Evolutionary conservation across 2,113 vertebrate species (phyloP).

Genomic region (Pheucticus melanocephalus): DNA sequence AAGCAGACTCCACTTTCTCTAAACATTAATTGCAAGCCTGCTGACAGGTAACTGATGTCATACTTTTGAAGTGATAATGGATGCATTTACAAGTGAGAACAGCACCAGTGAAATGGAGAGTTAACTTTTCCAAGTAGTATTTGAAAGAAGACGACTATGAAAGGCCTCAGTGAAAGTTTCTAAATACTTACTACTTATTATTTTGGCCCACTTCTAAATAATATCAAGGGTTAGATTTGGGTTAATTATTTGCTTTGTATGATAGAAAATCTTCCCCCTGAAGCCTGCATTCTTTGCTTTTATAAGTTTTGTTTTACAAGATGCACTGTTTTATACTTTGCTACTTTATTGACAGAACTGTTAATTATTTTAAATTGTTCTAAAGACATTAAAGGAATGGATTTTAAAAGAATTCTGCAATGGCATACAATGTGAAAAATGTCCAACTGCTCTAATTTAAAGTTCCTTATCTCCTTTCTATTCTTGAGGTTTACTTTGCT

Average conservation of each 20-base stretch:
- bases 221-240: rapidly evolving
- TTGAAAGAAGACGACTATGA: neutral
- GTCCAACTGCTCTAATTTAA: neutral
- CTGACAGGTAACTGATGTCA: constrained; percentile 33
- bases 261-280: neutral
- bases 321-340: neutral
- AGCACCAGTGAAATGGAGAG: neutral
- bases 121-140: neutral
- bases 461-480: neutral
- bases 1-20: neutral
- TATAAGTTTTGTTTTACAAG: neutral
- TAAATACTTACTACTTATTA: neutral
- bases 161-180: neutral
- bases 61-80: constrained; percentile 16
- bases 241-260: neutral
- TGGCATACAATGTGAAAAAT: neutral
- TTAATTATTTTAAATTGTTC: neutral
- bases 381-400: neutral
- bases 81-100: neutral
- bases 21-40: neutral
- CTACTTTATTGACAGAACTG: neutral
- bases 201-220: neutral
- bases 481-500: neutral
- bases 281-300: neutral
- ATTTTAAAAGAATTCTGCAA: neutral